These are phyloP conservation scores for Tenebrio molitor DNA, from an alignment of 1,140 invertebrate genomes.

Conservation along the genomic window DNA sequence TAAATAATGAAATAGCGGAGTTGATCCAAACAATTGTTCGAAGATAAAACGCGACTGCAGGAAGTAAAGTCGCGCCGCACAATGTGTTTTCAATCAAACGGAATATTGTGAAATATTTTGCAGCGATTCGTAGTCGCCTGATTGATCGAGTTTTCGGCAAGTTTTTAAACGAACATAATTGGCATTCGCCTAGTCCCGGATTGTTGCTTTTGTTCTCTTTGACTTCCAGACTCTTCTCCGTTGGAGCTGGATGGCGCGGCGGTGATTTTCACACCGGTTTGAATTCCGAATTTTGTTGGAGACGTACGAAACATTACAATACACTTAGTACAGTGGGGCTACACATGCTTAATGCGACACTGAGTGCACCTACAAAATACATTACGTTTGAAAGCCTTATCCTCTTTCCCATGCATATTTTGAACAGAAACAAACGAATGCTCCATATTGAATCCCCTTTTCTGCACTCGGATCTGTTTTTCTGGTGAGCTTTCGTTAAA, in stretches of 20 bases:
- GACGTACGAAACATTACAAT: not conserved
- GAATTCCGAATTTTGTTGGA: not conserved
- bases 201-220: not conserved
- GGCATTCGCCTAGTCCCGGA: too few relatives aligned
- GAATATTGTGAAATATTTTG: slow-evolving; percentile 16
- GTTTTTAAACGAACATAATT: too few relatives aligned
- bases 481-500: slow-evolving; percentile 16
- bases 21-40: slow-evolving; percentile 42
- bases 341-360: slow-evolving; percentile 22
- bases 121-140: too few relatives aligned
- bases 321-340: not conserved
- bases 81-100: slow-evolving; percentile 23
- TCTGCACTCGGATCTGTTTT: slow-evolving; percentile 1
- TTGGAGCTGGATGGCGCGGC: not conserved
- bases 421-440: not conserved
- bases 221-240: not conserved
- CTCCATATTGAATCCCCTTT: slow-evolving; percentile 7
- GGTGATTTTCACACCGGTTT: slow-evolving; percentile 3
- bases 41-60: slow-evolving; percentile 41
- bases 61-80: slow-evolving; percentile 14
- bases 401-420: not conserved
- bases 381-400: not conserved
- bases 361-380: not conserved
- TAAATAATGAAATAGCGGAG: slow-evolving; percentile 40
- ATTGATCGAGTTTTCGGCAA: too few relatives aligned